These are phyloP conservation scores for Cyclophora punctaria DNA, from an alignment of 2,888 invertebrate genomes.

Conservation along the genomic window DNA sequence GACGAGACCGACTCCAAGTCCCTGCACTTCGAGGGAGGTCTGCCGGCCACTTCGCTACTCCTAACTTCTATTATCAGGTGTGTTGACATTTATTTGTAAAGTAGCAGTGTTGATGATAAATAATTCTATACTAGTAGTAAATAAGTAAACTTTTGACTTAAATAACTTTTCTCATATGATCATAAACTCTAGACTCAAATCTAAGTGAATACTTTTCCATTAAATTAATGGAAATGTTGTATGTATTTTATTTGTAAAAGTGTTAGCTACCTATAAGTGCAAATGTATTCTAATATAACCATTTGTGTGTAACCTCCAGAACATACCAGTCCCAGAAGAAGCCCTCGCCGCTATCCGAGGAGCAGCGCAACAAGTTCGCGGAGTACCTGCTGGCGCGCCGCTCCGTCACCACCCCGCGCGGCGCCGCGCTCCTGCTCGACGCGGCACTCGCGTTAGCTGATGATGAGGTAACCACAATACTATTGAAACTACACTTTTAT, in stretches of 20 bases:
- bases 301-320: constrained; percentile 22
- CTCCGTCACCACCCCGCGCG: constrained; percentile 90
- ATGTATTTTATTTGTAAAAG: too few relatives aligned
- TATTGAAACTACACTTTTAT: too few relatives aligned
- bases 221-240: too few relatives aligned
- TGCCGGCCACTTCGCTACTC: constrained; percentile 82
- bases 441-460: constrained; percentile 81
- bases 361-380: constrained; percentile 90
- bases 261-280: too few relatives aligned
- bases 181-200: too few relatives aligned
- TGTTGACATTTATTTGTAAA: neutral
- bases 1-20: constrained; percentile 94
- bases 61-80: constrained; percentile 74
- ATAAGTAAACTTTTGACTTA: too few relatives aligned
- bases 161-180: too few relatives aligned
- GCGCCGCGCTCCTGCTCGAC: constrained; percentile 87
- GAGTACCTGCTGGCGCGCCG: constrained; percentile 92
- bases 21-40: constrained; percentile 93
- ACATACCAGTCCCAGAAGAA: constrained; percentile 50
- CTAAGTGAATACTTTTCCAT: too few relatives aligned
- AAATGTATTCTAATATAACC: neutral
- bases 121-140: too few relatives aligned
- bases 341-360: constrained; percentile 78
- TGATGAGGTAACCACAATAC: constrained; percentile 72
- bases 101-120: neutral